Evolutionary conservation across 2,888 invertebrate genomes (phyloP).

Genomic region (Notocelia uddmanniana): DNA sequence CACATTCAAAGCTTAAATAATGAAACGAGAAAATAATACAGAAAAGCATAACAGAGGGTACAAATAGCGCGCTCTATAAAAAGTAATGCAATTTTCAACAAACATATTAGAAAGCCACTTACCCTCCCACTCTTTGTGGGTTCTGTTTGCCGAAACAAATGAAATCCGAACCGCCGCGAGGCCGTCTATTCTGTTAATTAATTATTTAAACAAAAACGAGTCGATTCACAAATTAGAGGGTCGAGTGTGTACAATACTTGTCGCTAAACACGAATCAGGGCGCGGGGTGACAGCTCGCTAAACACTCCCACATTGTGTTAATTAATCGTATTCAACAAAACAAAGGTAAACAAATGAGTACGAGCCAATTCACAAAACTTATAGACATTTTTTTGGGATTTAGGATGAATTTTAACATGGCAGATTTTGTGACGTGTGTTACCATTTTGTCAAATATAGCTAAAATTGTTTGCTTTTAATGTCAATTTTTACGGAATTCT

Average conservation of each 20-base stretch:
- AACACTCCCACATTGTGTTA: neutral
- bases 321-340: conserved; percentile 12
- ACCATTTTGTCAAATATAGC: too few relatives aligned
- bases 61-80: conserved; percentile 12
- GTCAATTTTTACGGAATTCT: too few relatives aligned
- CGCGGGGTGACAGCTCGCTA: conserved; percentile 13
- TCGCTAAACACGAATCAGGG: conserved; percentile 29
- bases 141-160: conserved; percentile 27
- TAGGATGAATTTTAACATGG: too few relatives aligned
- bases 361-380: neutral
- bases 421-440: too few relatives aligned
- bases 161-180: conserved; percentile 19
- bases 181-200: conserved; percentile 23
- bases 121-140: conserved; percentile 8
- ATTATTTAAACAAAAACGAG: conserved; percentile 39
- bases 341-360: conserved; percentile 7
- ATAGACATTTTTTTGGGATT: too few relatives aligned
- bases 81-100: neutral
- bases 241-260: conserved; percentile 30
- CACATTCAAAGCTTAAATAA: neutral
- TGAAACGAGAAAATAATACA: neutral
- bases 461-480: too few relatives aligned
- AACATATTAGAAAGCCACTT: conserved; percentile 6
- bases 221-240: conserved; percentile 24
- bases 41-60: neutral